A percentile compares a stretch with the other conserved stretches of the same genome.
These are phyloP conservation scores for Bufo bufo DNA, from an alignment of 2,113 vertebrate species.

Conservation along the genomic window DNA sequence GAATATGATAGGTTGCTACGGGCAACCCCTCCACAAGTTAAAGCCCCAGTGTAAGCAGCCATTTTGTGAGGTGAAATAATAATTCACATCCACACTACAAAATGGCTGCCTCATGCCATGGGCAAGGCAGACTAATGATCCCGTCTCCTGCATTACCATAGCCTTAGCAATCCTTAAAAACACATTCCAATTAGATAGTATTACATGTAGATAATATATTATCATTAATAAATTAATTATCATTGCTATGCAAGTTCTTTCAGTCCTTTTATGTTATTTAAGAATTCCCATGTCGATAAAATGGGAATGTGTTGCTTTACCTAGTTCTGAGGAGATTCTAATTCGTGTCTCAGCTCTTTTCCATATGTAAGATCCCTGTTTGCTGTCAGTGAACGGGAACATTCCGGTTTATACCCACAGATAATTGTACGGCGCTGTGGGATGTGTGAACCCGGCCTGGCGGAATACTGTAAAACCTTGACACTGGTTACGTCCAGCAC, in stretches of 20 bases:
- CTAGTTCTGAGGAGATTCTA: background rate
- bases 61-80: background rate
- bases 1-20: background rate
- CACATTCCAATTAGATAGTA: slow-evolving; percentile 13
- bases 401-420: background rate
- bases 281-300: background rate
- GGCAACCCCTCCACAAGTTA: background rate
- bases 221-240: slow-evolving; percentile 5
- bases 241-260: slow-evolving; percentile 27
- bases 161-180: background rate
- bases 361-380: background rate
- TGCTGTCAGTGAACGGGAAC: background rate
- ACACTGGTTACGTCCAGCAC: background rate
- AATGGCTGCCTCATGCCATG: background rate
- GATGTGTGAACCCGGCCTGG: background rate
- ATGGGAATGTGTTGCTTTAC: background rate
- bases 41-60: background rate
- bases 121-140: background rate
- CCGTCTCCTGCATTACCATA: background rate
- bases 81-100: background rate
- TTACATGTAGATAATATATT: background rate
- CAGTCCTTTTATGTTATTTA: background rate
- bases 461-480: slow-evolving; percentile 21
- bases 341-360: too few relatives aligned
- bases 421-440: background rate